Base-by-base conservation (phyloP, 2,888 invertebrate species). In the Nipponacmea schrenckii region DNA sequence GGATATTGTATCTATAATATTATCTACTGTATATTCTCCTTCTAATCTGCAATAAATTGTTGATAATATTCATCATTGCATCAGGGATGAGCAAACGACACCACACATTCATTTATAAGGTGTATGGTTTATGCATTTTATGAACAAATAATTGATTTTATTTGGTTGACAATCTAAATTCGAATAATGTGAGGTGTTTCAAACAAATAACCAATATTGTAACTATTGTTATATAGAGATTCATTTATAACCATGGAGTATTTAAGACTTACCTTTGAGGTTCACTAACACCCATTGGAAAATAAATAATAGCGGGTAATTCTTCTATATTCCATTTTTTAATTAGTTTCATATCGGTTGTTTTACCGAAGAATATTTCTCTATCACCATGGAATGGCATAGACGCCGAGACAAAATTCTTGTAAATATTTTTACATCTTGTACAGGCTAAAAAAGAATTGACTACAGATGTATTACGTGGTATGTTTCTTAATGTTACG, bases 331-430 rank as follows among this genome's bases (percentile, higher is more conserved):
- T 74, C 76, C 76, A 78, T 56, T 74, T 65, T 62, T 74, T 64
- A 1, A 77, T 65, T 15, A 82, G 71, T 12, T 46, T 66, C 46
- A 66, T 20, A 64, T 82, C 82, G 12, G 72, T 67, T 2, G 80
- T 76, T 14, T 73, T 64, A 12, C 77, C 80, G 71, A 83, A 83
- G 63, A 78, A 72, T 24, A 81, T 78, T 20, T 81, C 79, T n/a
- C 75, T 70, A 46, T 81, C 80, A 17, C 75, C 69, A 10, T 72
- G 72, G 68, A 83, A 83, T 0, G 74, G 72, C 67, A 81, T 80
- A 0, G 81, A 76, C 2, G 80, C 77, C 2, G 77, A 75, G 31
- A 80, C 67, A 74, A 81, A 83, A 46, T 79, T 80, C 0, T 79
- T 79, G 64, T 71, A 83, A 31, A 77, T 67, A n/a, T 72, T 62